Evolutionary conservation across 2,113 vertebrate genomes (phyloP), one percentile per base, ranked within the genome.

Genomic region (Chitala chitala): DNA sequence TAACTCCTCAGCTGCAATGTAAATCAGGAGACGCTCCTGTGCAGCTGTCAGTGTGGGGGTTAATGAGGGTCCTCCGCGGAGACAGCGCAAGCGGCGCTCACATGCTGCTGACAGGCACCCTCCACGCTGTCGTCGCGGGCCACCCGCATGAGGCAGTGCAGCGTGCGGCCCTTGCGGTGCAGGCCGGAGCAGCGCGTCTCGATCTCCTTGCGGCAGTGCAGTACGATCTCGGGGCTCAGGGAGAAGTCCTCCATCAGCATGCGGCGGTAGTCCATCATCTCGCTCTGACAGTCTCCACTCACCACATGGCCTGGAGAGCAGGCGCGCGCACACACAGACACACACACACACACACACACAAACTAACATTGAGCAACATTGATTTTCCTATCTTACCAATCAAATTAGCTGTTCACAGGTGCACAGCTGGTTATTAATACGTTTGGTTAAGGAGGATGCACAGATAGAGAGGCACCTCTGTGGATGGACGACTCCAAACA

Each of bases 221-320:
- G 91, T 82, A 99, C 95, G 75, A 99, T 99, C 79, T 99, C 96
- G 0, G 96, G 96, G 81, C 95, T 99, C 81, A 99, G 83, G 0
- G 96, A 99, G 82, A 94, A 99, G 84, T 99, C 96, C 75, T 98
- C 96, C 96, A 99, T 98, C 75, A 99, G 85, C 95, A 99, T 99
- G 77, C 95, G 91, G 20, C 96, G 84, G 88, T 98, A 99, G 84
- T 99, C 96, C 81, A 98, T 63, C 96, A 99, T 99, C 78, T 99
- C 96, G 0, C 95, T 95, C 86, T 99, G 96, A 83, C 96, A 98
- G 82, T 99, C 96, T 0, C 96, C 95, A 75, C 93, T 97, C 71
- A 99, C 94, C 0, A 93, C 89, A 0, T 94, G 94, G 55, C 96
- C 96, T 99, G 76, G 15, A 3, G 42, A 20, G 3, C n/a, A n/a